Evolutionary conservation across 2,888 invertebrate genomes (phyloP), one percentile per base, ranked within the genome.

Genomic region (Habrosyne pyritoides): DNA sequence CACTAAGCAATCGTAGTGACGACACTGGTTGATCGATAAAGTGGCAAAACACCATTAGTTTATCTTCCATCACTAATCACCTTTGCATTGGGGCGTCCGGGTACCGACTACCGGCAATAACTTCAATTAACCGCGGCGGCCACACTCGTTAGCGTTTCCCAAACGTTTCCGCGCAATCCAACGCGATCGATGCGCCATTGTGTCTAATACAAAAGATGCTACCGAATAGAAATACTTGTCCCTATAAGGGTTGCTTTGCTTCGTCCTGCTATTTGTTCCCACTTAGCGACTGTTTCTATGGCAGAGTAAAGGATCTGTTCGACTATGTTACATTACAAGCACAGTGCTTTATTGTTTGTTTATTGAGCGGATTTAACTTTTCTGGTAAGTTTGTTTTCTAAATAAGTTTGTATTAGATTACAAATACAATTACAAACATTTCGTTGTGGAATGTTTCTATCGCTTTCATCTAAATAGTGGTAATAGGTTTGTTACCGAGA

Each of bases 131-230:
- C 75, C 69, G 74, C 74, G 77, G 77, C 75, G 71, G 73, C 65
- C 56, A 63, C 57, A 77, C 79, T 88, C 85, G 88, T 88, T 87
- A 87, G 79, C 79, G 84, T 83, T 84, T 77, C 69, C 81, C 73
- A 77, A 80, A 75, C 76, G 73, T 84, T 86, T 85, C 81, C 81
- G 82, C 73, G 73, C 77, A 80, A 82, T 83, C 81, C 77, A 69
- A 75, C 74, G 83, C 84, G 86, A 88, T 88, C 84, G 86, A 89
- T 88, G 87, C 80, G 73, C 88, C 79, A 89, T 90, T 90, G 89
- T 89, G 78, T 79, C 81, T 79, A 75, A 77, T 76, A 88, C 88
- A 88, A 88, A 89, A 87, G 86, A 85, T 83, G 81, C 84, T 77
- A 78, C 84, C 81, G 83, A 80, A 84, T 84, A 83, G 84, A 81